Evolutionary conservation across 2,113 vertebrate species (phyloP).

Genomic region (Mixornis gularis): DNA sequence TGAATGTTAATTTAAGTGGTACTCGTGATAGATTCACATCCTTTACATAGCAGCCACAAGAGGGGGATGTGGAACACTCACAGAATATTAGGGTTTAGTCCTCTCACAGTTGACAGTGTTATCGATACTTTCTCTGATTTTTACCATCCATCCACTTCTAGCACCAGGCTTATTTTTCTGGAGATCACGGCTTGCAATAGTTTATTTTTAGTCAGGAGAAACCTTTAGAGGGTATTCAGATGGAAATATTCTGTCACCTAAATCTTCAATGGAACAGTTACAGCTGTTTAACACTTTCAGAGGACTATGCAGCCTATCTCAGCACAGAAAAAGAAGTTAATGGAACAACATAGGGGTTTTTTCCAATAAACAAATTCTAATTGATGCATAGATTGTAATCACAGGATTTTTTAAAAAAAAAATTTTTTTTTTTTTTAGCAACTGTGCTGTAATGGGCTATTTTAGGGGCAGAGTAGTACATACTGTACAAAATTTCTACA

Average conservation of each 20-base stretch:
- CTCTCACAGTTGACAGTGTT: background rate
- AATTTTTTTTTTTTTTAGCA: slow-evolving; percentile 5
- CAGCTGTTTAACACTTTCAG: background rate
- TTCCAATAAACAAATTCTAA: slow-evolving; percentile 42
- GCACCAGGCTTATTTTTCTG: background rate
- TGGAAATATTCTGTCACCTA: background rate
- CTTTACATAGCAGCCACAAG: slow-evolving; percentile 38
- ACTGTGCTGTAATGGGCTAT: slow-evolving; percentile 10
- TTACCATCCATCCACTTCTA: background rate
- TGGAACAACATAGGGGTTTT: background rate
- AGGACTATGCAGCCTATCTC: background rate
- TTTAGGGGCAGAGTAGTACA: slow-evolving; percentile 38
- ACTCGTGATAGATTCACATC: background rate
- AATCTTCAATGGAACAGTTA: background rate
- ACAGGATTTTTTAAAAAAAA: background rate
- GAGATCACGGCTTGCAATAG: background rate
- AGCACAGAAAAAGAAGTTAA: background rate
- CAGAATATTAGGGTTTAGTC: background rate
- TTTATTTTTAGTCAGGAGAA: background rate
- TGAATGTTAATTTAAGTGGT: background rate
- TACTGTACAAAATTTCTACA: slow-evolving; percentile 43
- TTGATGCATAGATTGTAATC: slow-evolving; percentile 20
- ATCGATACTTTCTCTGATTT: background rate
- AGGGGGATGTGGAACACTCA: slow-evolving; percentile 47
- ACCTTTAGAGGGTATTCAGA: background rate